phyloP scores from a whole-genome alignment of 1,140 invertebrate species.

The Xylocopa sonorina region DNA sequence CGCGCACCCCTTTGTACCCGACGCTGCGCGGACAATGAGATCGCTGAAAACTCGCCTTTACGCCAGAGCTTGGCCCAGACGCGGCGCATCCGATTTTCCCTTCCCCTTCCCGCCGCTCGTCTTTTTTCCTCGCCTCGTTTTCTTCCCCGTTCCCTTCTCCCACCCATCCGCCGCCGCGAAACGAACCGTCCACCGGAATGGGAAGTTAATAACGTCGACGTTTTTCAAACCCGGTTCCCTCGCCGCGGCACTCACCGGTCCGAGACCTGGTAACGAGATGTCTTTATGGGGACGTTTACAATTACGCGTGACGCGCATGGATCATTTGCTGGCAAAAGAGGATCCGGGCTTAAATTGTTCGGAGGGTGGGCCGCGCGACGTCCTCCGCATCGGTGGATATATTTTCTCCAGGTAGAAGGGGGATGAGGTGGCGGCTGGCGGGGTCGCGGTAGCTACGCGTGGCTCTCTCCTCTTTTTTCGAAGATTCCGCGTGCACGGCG shows the following conservation, averaged over 20 bases:
- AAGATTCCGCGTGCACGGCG: neutral
- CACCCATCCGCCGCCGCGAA: neutral
- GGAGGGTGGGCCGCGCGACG: constrained; percentile 14
- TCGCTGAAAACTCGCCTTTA: constrained; percentile 70
- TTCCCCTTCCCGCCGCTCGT: constrained; percentile 13
- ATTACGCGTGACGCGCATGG: constrained; percentile 41
- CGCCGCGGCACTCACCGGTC: neutral
- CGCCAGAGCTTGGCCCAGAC: constrained; percentile 52
- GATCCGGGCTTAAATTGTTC: constrained; percentile 12
- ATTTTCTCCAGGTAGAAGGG: no score
- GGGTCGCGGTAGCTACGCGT: neutral
- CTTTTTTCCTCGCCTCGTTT: neutral
- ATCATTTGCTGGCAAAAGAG: constrained; percentile 43
- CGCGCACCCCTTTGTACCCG: constrained; percentile 67
- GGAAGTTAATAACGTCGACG: constrained; percentile 48
- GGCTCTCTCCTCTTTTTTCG: neutral
- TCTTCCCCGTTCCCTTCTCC: neutral
- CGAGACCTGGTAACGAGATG: constrained; percentile 31
- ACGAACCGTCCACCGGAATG: constrained; percentile 16
- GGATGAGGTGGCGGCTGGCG: neutral
- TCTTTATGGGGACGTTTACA: constrained; percentile 49
- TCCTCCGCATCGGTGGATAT: constrained; percentile 15
- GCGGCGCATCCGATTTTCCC: constrained; percentile 54
- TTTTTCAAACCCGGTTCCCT: neutral
- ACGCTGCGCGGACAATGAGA: constrained; percentile 70